Evolutionary conservation across 1,140 invertebrate genomes (phyloP).

Genomic region (Lethrus apterus): DNA sequence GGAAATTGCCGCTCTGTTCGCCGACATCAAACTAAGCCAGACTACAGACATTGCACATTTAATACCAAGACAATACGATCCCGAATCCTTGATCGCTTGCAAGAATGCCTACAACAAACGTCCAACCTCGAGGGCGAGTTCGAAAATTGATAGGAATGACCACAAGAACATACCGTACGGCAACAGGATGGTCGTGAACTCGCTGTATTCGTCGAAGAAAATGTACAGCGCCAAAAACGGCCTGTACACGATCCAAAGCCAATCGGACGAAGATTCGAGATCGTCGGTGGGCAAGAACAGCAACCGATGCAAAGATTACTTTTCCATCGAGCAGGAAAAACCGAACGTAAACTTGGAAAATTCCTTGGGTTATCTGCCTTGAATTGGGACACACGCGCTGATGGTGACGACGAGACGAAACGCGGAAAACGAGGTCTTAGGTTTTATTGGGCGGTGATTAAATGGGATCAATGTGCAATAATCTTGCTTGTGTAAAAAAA

Average conservation of each 20-base stretch:
- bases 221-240: slow-evolving; percentile 38
- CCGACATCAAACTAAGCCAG: slow-evolving; percentile 55
- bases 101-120: slow-evolving; percentile 24
- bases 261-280: slow-evolving; percentile 35
- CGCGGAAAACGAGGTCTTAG: not conserved
- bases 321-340: slow-evolving; percentile 9
- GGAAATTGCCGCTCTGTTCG: slow-evolving; percentile 79
- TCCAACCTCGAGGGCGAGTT: not conserved
- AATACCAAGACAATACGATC: slow-evolving; percentile 25
- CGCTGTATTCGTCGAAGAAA: slow-evolving; percentile 18
- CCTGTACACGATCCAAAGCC: slow-evolving; percentile 40
- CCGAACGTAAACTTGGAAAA: slow-evolving; percentile 41
- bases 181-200: slow-evolving; percentile 13
- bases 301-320: slow-evolving; percentile 6
- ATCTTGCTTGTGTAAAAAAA: not conserved
- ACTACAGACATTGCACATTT: slow-evolving; percentile 41
- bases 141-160: slow-evolving; percentile 2
- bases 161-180: not conserved
- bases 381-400: no score
- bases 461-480: not conserved
- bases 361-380: slow-evolving; percentile 49
- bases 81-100: slow-evolving; percentile 19
- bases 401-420: not conserved
- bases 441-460: not conserved
- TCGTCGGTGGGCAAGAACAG: slow-evolving; percentile 21